A percentile compares a stretch with the other conserved stretches of the same genome.
Conservation (phyloP, 1,140 invertebrate species). For the Drosophila auraria region DNA sequence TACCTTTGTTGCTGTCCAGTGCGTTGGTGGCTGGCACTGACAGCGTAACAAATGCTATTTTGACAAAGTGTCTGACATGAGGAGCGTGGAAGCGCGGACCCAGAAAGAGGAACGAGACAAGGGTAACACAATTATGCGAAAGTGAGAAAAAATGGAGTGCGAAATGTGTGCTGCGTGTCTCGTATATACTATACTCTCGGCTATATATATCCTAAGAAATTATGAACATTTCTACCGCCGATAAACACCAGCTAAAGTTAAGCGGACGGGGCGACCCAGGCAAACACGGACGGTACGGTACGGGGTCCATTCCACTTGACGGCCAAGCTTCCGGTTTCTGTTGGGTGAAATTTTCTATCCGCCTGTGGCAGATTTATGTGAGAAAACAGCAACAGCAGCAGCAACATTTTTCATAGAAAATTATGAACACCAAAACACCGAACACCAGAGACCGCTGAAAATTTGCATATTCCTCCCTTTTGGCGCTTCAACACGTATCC, state of each 20-base stretch:
- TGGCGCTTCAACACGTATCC: slow-evolving; percentile 57
- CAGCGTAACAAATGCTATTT: slow-evolving; percentile 83
- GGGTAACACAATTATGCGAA: slow-evolving; percentile 65
- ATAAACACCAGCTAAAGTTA: slow-evolving; percentile 63
- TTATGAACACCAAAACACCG: slow-evolving; percentile 60
- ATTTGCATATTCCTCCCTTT: slow-evolving; percentile 74
- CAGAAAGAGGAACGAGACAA: slow-evolving; percentile 39
- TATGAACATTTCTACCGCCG: slow-evolving; percentile 63
- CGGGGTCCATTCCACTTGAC: slow-evolving; percentile 65
- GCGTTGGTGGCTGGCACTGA: slow-evolving; percentile 80
- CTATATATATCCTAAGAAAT: slow-evolving; percentile 22
- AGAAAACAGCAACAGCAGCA: slow-evolving; percentile 64
- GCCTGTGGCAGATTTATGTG: slow-evolving; percentile 78
- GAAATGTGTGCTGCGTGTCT: slow-evolving; percentile 65
- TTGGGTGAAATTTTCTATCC: slow-evolving; percentile 80
- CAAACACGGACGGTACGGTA: slow-evolving; percentile 28
- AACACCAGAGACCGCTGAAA: slow-evolving; percentile 45
- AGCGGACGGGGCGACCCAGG: slow-evolving; percentile 30
- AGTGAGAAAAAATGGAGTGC: slow-evolving; percentile 74
- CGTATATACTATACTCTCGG: slow-evolving; percentile 27
- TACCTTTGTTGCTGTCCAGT: slow-evolving; percentile 68
- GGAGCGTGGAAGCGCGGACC: slow-evolving; percentile 74
- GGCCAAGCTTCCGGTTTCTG: slow-evolving; percentile 76
- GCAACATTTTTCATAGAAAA: slow-evolving; percentile 77
- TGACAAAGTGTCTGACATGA: slow-evolving; percentile 84